Percentiles rank a stretch among this genome's conserved stretches.
These are phyloP conservation scores for Geophilus truncorum DNA, from an alignment of 2,888 invertebrate genomes.

Conservation along the genomic window DNA sequence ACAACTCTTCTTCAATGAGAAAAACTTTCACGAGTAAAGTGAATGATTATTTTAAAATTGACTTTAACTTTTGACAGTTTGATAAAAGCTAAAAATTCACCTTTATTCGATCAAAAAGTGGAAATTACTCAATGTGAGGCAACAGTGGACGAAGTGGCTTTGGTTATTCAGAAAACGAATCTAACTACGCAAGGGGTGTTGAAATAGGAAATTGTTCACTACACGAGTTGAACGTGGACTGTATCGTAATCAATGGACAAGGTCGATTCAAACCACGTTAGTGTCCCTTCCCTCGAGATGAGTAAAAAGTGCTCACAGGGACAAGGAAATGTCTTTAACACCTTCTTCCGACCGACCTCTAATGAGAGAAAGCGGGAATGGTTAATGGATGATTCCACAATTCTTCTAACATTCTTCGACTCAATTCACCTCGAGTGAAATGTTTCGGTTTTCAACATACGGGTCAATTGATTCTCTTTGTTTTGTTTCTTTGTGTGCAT, in stretches of 20 bases:
- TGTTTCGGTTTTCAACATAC: not conserved
- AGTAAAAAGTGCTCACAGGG: conserved; percentile 21
- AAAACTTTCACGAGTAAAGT: too few species aligned
- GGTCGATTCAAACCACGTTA: conserved; percentile 6
- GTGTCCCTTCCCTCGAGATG: not conserved
- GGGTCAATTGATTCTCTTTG: not conserved
- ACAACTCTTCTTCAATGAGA: too few species aligned
- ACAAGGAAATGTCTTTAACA: conserved; percentile 13
- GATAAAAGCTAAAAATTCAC: not conserved
- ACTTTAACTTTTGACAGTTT: not conserved
- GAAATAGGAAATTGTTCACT: conserved; percentile 24
- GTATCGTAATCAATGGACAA: conserved; percentile 1
- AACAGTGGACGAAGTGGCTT: not conserved
- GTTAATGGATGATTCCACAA: conserved; percentile 16
- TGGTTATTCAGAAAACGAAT: conserved; percentile 15
- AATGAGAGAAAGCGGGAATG: conserved; percentile 1
- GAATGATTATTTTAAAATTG: too few species aligned
- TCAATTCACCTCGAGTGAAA: not conserved
- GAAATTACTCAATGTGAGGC: not conserved
- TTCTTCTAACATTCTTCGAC: not conserved
- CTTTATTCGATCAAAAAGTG: not conserved
- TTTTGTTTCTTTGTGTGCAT: too few species aligned
- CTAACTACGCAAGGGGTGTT: conserved; percentile 8
- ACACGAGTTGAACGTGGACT: conserved; percentile 17
- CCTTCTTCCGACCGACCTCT: not conserved